A percentile compares a stretch with the other conserved stretches of the same genome.
These are phyloP conservation scores for Tretioscincus oriximinensis DNA, from an alignment of 2,113 vertebrate species.

Conservation along the genomic window DNA sequence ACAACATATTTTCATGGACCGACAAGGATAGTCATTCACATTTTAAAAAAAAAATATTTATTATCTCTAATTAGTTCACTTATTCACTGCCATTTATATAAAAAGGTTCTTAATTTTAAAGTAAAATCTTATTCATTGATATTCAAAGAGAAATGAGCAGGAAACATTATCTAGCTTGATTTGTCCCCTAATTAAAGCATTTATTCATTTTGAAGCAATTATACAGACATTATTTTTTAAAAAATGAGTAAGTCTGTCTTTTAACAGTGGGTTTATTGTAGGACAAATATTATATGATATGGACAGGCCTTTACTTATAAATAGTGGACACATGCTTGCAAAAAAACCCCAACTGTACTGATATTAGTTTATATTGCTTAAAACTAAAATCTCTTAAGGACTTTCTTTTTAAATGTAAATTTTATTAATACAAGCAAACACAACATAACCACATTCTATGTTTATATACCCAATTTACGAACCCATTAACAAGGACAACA, in stretches of 20 bases:
- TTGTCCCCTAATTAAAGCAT: constrained; percentile 62
- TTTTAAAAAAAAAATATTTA: constrained; percentile 60
- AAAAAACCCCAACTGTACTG: no score
- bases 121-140: constrained; percentile 56
- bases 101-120: constrained; percentile 52
- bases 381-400: constrained; percentile 19
- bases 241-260: constrained; percentile 48
- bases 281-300: constrained; percentile 43
- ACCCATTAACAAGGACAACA: no score
- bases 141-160: constrained; percentile 58
- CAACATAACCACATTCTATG: no score
- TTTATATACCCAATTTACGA: no score
- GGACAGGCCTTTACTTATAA: constrained; percentile 38
- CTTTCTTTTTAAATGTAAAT: not conserved
- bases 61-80: constrained; percentile 60
- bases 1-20: constrained; percentile 30
- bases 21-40: constrained; percentile 53
- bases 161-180: constrained; percentile 52
- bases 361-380: constrained; percentile 25
- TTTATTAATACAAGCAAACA: no score
- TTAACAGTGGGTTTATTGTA: constrained; percentile 46
- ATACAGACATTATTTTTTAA: constrained; percentile 55
- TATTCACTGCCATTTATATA: constrained; percentile 41
- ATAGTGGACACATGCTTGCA: constrained; percentile 10
- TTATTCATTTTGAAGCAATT: constrained; percentile 57